Percentiles rank a stretch among this genome's conserved stretches.
phyloP scores from a whole-genome alignment of 2,113 vertebrate species.

The Chloroceryle aenea region DNA sequence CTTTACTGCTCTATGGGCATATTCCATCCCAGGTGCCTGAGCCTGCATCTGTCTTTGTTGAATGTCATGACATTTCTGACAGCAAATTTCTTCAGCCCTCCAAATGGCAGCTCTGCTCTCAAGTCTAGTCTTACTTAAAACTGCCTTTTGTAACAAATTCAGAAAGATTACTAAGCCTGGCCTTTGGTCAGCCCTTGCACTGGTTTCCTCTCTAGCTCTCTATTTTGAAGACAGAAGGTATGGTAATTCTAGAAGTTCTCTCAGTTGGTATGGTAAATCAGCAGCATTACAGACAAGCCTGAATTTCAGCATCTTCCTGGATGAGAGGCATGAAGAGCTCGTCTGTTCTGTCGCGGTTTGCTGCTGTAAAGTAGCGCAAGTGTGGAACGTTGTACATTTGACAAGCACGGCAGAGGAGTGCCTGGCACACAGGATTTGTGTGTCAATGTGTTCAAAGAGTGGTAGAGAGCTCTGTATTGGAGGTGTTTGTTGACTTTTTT shows the following conservation, averaged over 20 bases:
- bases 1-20: background rate
- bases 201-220: background rate
- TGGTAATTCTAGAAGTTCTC: background rate
- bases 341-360: background rate
- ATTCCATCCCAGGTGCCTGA: background rate
- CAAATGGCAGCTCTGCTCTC: background rate
- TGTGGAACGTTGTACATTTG: background rate
- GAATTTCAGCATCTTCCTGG: background rate
- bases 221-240: background rate
- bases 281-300: background rate
- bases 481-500: background rate
- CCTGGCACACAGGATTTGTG: rapidly evolving
- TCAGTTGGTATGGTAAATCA: background rate
- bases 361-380: background rate
- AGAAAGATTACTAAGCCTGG: background rate
- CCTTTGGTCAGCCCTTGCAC: background rate
- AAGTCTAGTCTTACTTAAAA: background rate
- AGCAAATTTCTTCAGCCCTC: background rate
- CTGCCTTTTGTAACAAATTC: background rate
- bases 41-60: background rate
- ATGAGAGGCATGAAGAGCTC: background rate
- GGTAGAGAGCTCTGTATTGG: background rate
- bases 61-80: background rate
- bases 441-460: background rate
- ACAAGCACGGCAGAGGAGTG: background rate